Conservation (phyloP, 2,113 vertebrate genomes). For the Antidorcas marsupialis region DNA sequence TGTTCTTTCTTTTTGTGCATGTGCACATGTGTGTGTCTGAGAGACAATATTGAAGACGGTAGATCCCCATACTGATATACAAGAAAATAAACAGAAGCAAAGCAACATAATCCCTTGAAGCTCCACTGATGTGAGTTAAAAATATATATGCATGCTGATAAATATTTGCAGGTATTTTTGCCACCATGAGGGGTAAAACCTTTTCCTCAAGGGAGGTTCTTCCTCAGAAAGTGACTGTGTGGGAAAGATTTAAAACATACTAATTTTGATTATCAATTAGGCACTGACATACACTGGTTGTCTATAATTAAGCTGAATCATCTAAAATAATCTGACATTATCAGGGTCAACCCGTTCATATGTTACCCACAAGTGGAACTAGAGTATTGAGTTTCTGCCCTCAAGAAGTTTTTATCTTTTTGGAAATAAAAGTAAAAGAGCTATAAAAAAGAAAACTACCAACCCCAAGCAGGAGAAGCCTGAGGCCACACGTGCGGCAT, state of each 20-base stretch:
- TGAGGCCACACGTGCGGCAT: neutral
- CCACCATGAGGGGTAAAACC: neutral
- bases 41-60: fast-evolving
- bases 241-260: neutral
- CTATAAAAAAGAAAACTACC: neutral
- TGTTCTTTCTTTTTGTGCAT: neutral
- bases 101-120: neutral
- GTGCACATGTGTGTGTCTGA: neutral
- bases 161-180: neutral
- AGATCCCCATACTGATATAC: neutral
- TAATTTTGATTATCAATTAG: neutral
- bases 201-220: neutral
- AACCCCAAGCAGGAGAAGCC: neutral
- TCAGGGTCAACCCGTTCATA: neutral
- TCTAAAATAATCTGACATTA: neutral
- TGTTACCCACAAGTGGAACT: neutral
- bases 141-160: neutral
- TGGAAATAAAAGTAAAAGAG: neutral
- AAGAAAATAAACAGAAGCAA: neutral
- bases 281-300: neutral
- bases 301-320: neutral
- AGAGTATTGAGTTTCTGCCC: neutral
- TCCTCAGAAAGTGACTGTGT: neutral
- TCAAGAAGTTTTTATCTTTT: neutral
- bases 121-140: neutral